phyloP scores from a whole-genome alignment of 2,888 invertebrate genomes.

The Odontocolon sp. region DNA sequence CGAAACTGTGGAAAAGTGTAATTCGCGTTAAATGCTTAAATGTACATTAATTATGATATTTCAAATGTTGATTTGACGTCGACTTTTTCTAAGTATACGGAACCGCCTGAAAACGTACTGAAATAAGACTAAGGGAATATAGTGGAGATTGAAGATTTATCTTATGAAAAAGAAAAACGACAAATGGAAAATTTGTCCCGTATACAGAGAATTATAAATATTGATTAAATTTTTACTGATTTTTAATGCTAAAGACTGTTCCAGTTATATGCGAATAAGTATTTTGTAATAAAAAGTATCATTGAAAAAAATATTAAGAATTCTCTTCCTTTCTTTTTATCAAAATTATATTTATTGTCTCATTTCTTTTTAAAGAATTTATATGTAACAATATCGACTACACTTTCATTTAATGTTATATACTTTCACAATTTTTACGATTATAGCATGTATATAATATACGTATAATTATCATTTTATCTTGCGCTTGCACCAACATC shows the following conservation, averaged over 20 bases:
- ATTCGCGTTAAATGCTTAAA: no score
- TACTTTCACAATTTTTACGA: constrained; percentile 74
- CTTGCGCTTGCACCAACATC: constrained; percentile 68
- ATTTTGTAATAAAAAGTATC: constrained; percentile 31
- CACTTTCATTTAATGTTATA: constrained; percentile 71
- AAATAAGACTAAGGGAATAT: no score
- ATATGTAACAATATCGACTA: constrained; percentile 76
- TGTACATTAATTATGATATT: no score
- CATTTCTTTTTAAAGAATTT: constrained; percentile 77
- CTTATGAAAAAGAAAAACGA: no score
- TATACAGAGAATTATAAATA: no score
- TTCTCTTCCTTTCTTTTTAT: constrained; percentile 65
- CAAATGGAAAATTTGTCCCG: no score
- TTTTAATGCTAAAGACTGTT: not conserved
- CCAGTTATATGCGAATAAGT: not conserved
- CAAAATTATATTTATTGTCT: constrained; percentile 80
- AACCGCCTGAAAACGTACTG: no score
- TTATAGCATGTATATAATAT: constrained; percentile 58
- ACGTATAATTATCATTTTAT: constrained; percentile 62
- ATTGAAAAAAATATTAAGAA: constrained; percentile 3
- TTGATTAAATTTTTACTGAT: constrained; percentile 12
- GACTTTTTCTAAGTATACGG: no score
- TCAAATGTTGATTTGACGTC: no score
- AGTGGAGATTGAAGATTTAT: no score
- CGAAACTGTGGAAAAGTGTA: no score